Conservation (phyloP, 2,113 vertebrate genomes). For the Myrmecobius fasciatus region DNA sequence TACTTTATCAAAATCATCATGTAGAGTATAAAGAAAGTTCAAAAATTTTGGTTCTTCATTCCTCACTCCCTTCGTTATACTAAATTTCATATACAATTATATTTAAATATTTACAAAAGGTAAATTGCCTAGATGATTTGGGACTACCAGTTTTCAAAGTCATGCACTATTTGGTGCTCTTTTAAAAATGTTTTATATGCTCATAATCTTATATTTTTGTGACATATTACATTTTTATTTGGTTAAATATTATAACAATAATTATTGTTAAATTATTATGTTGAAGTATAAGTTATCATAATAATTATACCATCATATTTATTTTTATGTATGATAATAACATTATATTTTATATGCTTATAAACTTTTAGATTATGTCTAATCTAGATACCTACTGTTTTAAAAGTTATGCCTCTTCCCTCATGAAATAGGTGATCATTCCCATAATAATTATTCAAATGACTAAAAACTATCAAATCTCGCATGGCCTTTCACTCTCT, state of each 20-base stretch:
- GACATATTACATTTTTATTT: neutral
- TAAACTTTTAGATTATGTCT: neutral
- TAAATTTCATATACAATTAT: neutral
- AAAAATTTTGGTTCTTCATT: neutral
- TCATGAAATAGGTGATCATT: neutral
- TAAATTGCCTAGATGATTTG: neutral
- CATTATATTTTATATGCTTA: neutral
- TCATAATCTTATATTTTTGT: neutral
- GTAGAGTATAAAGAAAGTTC: neutral
- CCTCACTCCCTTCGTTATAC: neutral
- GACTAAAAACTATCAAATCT: neutral
- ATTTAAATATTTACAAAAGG: neutral
- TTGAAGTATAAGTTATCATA: too few species aligned
- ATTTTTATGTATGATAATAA: neutral
- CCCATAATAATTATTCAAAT: neutral
- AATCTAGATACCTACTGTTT: neutral
- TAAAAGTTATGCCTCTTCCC: neutral
- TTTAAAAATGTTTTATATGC: neutral
- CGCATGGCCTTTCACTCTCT: neutral
- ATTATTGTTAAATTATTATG: neutral
- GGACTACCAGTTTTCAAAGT: neutral
- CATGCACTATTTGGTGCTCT: neutral
- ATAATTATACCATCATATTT: neutral
- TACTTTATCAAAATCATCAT: neutral
- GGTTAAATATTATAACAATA: neutral